Base-by-base conservation (phyloP, 2,888 invertebrate genomes). In the Notocelia uddmanniana region DNA sequence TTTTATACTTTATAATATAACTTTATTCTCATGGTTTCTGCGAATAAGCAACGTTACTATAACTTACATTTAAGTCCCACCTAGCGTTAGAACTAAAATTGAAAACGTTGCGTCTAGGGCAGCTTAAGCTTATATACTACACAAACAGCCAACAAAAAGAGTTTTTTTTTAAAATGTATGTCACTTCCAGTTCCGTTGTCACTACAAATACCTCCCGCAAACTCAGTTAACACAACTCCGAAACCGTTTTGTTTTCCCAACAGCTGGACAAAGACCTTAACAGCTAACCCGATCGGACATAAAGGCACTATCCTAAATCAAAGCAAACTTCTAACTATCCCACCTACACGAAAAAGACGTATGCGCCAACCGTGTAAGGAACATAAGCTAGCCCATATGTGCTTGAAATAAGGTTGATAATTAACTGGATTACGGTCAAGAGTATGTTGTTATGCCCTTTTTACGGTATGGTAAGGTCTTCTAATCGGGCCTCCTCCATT, bases 261-360 rank as follows among this genome's bases (percentile, higher is more conserved):
- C 19, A n/a, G 19, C 2, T 18, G 50, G 50, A 50, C 19, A 19
- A 50, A 50, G n/a, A 3, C 50, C 48, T 48, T 48, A 18, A 48
- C 48, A 48, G 8, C 18, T 3, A 5, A 18, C 48, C 57, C 57
- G 26, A 31, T 19, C 18, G 2, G 13, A 54, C 64, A 45, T 45
- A 23, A 50, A 19, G 37, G 37, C 23, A 13, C 37, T 52, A 41
- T 18, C 59, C 37, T 50, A 60, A 68, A 68, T 68, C 68, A 59
- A 60, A 68, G 41, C 68, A 37, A 66, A 55, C 55, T 64, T 41
- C 18, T 3, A 45, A 31, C 31, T 31, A 2, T n/a, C 41, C 41
- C 6, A 19, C 50, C 18, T 10, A 19, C 18, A 50, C 6, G 9
- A 31, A 5, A 50, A 50, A 19, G 19, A 50, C 19, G 19, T 50